Base-by-base conservation (phyloP, 2,888 invertebrate species). In the Meiosimyza platycephala region DNA sequence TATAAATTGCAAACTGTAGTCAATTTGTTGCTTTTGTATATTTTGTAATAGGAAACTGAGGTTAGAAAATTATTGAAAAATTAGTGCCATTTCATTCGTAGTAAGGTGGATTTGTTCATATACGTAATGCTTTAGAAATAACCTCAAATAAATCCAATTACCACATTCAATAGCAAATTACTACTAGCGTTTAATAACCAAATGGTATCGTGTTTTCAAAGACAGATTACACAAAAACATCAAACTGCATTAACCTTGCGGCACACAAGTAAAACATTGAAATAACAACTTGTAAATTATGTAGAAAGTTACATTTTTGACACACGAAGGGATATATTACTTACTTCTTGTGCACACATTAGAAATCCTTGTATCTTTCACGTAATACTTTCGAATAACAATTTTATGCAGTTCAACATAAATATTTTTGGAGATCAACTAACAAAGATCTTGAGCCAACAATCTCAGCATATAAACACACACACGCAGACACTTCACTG, bases 401-500 rank as follows among this genome's bases (percentile, higher is more conserved):
- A 18, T 40, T 62, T 52, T 16, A 62, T 62, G 15, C 63, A 33
- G 47, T 50, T 63, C 70, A 40, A 52, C 62, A 50, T 52, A 70
- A 70, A 62, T 63, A 70, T 63, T 63, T 63, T 55, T 28, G 63
- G 47, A 70, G 70, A 70, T 70, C 70, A 70, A 70, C 70, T 15
- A 52, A 54, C 70, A 63, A 54, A 63, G 69, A 70, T 70, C 70
- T 63, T 62, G 40, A 62, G 63, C 51, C 63, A 62, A 51, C 47
- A 60, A 63, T 70, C 70, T 70, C 62, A 54, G 47, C 62, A 70
- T 47, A 22, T 50, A 28, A 28, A 54, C 28, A 62, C 54, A 70
- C 54, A 40, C 1, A 40, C 40, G 0, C 9, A 40, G 9, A 40
- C 40, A 40, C 40, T 40, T 28, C 1, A 40, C 40, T 3, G 28